Percentiles rank a stretch among this genome's conserved stretches.
Evolutionary conservation across 1,140 invertebrate genomes (phyloP).

Genomic region (Choristoneura fumiferana): DNA sequence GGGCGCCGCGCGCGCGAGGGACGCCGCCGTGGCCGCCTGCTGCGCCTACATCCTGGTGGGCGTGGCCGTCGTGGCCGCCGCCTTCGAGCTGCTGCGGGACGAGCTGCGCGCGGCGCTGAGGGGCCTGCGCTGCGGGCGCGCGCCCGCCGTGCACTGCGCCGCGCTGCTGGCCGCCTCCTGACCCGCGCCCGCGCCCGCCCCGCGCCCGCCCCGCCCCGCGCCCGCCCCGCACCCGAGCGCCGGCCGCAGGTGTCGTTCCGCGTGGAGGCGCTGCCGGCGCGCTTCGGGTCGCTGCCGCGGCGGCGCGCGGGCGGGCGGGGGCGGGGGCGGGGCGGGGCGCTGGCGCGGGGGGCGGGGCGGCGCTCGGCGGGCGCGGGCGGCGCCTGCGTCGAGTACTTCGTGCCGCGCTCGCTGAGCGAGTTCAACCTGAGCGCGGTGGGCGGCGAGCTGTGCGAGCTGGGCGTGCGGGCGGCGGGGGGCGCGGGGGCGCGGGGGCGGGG

Average conservation of each 20-base stretch:
- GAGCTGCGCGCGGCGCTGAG: conserved; percentile 87
- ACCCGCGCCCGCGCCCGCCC: conserved; percentile 79
- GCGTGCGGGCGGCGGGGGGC: conserved; percentile 39
- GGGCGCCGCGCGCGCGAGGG: conserved; percentile 82
- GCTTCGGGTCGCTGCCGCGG: conserved; percentile 82
- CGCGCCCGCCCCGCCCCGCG: conserved; percentile 50
- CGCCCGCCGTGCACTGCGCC: conserved; percentile 64
- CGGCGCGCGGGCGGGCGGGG: conserved; percentile 71
- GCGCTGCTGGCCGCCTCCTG: conserved; percentile 82
- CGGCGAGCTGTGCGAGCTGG: conserved; percentile 71
- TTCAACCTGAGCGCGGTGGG: conserved; percentile 85
- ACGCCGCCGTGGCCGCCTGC: conserved; percentile 88
- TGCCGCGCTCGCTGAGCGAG: conserved; percentile 89
- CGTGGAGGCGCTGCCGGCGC: conserved; percentile 72
- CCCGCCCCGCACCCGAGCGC: conserved; percentile 64
- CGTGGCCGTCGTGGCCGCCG: conserved; percentile 97
- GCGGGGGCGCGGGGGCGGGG: conserved; percentile 49
- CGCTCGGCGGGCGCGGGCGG: conserved; percentile 78
- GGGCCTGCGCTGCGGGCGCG: conserved; percentile 62
- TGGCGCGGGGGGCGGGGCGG: conserved; percentile 82
- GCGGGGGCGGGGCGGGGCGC: conserved; percentile 83
- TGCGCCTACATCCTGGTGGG: conserved; percentile 95
- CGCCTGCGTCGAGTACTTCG: conserved; percentile 88
- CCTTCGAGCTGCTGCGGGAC: conserved; percentile 97
- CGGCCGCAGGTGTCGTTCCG: conserved; percentile 73